Evolutionary conservation across 2,888 invertebrate genomes (phyloP), one percentile per base, ranked within the genome.

Genomic region (Aplocera efformata): DNA sequence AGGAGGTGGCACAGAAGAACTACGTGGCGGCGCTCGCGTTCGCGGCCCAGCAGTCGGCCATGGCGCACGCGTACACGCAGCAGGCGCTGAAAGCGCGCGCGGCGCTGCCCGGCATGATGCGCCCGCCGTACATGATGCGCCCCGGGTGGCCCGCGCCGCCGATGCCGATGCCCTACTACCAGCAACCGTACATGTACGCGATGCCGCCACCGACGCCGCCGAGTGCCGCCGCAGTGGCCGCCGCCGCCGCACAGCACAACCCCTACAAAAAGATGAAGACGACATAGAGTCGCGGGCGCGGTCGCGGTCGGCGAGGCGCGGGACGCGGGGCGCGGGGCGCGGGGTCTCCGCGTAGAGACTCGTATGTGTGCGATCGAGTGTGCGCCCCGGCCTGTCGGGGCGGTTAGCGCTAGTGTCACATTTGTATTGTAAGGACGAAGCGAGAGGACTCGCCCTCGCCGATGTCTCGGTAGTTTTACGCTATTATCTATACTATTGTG

Each of bases 241-340:
- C 75, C 44, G 74, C 80, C 32, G 90, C 94, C 6, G 13, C 13
- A 5, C 13, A 17, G 13, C 45, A 45, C 73, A 95, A 95, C 77
- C 96, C 96, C 42, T 96, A 94, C 86, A 96, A 96, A 88, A 96
- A 96, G 89, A 93, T 96, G 92, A 96, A 96, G 90, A 96, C 96
- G 66, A 95, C 93, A 74, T 94, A 93, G 64, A 72, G 60, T 50
- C 59, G 64, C 59, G 66, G 58, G 51, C 41, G 45, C 23, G 54
- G 53, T 57, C 71, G 70, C 74, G 79, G 75, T 66, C 72, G 76
- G 79, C 70, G 79, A 79, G 80, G 77, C 73, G 79, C 78, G 77
- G 79, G 80, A 76, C 79, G 84, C 83, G 83, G 79, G 80, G 77
- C 73, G 79, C 78, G 77, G 79, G 80, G 76, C 79, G 84, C 83